Evolutionary conservation across 2,113 vertebrate species (phyloP).

Genomic region (Mormoops blainvillei): DNA sequence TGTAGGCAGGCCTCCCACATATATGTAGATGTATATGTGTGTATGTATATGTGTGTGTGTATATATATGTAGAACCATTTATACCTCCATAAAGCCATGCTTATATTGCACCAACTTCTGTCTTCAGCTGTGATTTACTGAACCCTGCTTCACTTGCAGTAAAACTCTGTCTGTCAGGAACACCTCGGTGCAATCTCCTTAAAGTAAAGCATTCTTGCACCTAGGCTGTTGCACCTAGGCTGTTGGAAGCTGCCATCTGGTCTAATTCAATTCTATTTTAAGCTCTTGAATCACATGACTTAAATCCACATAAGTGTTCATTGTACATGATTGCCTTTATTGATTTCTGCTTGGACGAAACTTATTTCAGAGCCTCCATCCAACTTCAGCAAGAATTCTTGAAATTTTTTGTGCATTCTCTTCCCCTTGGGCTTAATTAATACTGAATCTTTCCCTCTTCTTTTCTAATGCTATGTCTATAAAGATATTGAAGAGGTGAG

Average conservation of each 20-base stretch:
- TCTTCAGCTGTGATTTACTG: slow-evolving; percentile 68
- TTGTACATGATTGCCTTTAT: slow-evolving; percentile 85
- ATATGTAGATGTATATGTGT: slow-evolving; percentile 53
- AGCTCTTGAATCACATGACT: slow-evolving; percentile 74
- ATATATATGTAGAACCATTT: slow-evolving; percentile 61
- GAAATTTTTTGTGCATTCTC: slow-evolving; percentile 32
- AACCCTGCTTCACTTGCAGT: slow-evolving; percentile 58
- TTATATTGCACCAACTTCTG: slow-evolving; percentile 58
- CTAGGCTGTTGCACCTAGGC: slow-evolving; percentile 51
- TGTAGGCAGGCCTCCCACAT: too few species aligned
- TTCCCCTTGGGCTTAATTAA: slow-evolving; percentile 49
- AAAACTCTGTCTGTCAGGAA: slow-evolving; percentile 57
- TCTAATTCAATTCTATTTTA: slow-evolving; percentile 80
- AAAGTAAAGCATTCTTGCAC: slow-evolving; percentile 75
- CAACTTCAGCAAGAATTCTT: slow-evolving; percentile 67
- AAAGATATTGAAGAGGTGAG: slow-evolving; percentile 13
- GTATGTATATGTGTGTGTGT: slow-evolving; percentile 28
- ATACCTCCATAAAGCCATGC: slow-evolving; percentile 47
- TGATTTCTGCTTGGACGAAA: slow-evolving; percentile 78
- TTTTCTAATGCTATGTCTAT: slow-evolving; percentile 41
- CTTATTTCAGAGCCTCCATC: slow-evolving; percentile 65
- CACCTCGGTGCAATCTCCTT: slow-evolving; percentile 71
- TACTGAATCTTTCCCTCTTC: not conserved
- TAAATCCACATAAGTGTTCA: slow-evolving; percentile 82
- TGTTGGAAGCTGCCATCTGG: slow-evolving; percentile 73